Evolutionary conservation across 2,888 invertebrate genomes (phyloP).

Genomic region (Eretmocerus hayati): DNA sequence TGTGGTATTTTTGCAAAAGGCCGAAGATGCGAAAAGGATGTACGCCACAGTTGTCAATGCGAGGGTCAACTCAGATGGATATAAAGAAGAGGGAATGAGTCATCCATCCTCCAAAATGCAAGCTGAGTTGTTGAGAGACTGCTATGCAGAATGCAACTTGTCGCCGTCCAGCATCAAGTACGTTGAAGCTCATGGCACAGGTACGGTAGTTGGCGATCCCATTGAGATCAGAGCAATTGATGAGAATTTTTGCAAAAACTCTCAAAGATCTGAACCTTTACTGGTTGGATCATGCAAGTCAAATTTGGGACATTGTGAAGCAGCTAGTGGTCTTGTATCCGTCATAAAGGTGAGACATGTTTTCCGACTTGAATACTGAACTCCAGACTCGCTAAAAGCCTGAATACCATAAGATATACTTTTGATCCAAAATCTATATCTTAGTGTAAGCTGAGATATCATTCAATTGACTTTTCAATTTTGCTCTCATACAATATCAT

Average conservation of each 20-base stretch:
- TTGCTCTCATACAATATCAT: too few species aligned
- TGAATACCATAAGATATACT: too few species aligned
- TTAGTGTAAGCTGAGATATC: too few species aligned
- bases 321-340: constrained; percentile 73
- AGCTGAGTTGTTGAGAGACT: constrained; percentile 44
- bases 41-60: constrained; percentile 50
- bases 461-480: too few species aligned
- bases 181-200: constrained; percentile 66
- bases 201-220: constrained; percentile 77
- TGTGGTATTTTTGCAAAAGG: constrained; percentile 63
- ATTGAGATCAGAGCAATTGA: constrained; percentile 78
- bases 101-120: constrained; percentile 27
- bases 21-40: constrained; percentile 41
- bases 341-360: constrained; percentile 67
- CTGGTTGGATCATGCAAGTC: constrained; percentile 86
- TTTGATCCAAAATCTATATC: too few species aligned
- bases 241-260: constrained; percentile 65
- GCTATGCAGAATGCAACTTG: constrained; percentile 54
- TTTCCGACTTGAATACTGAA: too few species aligned
- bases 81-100: constrained; percentile 29
- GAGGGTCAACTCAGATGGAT: constrained; percentile 53
- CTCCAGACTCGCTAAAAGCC: too few species aligned
- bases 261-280: too few species aligned
- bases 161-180: constrained; percentile 53
- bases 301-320: constrained; percentile 88